Conservation (phyloP, 2,888 invertebrate species). For the Smittia sp. region DNA sequence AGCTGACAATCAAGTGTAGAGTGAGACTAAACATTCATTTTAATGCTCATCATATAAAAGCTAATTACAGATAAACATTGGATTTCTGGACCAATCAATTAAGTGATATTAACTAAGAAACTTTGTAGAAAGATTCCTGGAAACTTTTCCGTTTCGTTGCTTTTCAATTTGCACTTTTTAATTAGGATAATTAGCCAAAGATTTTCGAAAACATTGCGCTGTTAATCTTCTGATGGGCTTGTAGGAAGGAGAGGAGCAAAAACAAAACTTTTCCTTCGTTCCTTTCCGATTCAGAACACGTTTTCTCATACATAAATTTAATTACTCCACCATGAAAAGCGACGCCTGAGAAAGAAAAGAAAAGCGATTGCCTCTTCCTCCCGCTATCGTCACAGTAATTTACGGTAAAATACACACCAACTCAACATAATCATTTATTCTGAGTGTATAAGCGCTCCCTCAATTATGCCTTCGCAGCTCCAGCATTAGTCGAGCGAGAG, state of each 20-base stretch:
- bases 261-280: neutral
- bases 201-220: neutral
- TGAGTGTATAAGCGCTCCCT: neutral
- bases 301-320: conserved; percentile 29
- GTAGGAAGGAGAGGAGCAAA: neutral
- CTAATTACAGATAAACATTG: too few relatives aligned
- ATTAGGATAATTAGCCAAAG: too few relatives aligned
- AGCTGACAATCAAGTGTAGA: too few relatives aligned
- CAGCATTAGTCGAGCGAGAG: neutral
- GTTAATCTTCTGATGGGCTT: neutral
- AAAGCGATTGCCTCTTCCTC: neutral
- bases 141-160: too few relatives aligned
- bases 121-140: too few relatives aligned
- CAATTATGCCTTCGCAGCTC: neutral
- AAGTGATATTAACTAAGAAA: too few relatives aligned
- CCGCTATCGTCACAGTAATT: conserved; percentile 11
- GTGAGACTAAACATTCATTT: too few relatives aligned
- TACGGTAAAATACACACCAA: neutral
- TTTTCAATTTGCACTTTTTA: too few relatives aligned
- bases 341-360: neutral
- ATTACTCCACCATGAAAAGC: neutral
- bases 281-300: conserved; percentile 10
- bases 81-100: too few relatives aligned
- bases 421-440: conserved; percentile 1
- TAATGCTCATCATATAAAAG: too few relatives aligned